Conservation (phyloP, 2,888 invertebrate species). For the Hirtodrosophila confusa region DNA sequence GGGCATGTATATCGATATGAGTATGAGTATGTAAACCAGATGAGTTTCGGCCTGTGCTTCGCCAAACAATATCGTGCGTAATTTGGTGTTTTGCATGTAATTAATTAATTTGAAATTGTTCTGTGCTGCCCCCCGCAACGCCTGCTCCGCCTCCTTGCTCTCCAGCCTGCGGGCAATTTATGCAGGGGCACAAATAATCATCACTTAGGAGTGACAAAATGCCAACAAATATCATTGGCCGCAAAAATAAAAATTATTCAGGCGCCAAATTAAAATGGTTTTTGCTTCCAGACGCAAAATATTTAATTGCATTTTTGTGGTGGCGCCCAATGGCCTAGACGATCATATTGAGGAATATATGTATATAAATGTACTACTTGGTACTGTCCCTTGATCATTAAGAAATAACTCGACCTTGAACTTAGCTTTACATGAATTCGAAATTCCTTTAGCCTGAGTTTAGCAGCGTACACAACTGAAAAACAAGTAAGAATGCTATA, state of each 20-base stretch:
- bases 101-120: conserved; percentile 54
- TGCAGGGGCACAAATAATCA: conserved; percentile 14
- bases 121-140: conserved; percentile 6
- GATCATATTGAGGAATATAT: not conserved
- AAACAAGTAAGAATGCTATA: too few species aligned
- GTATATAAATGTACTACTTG: not conserved
- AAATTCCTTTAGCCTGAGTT: conserved; percentile 60
- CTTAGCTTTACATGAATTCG: conserved; percentile 32
- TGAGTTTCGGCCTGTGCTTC: conserved; percentile 7
- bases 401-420: conserved; percentile 37
- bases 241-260: conserved; percentile 13
- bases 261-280: conserved; percentile 8
- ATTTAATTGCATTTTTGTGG: conserved; percentile 56
- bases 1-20: too few species aligned
- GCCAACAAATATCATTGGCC: conserved; percentile 20
- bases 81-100: conserved; percentile 71
- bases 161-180: not conserved
- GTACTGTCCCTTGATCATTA: conserved; percentile 8
- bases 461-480: conserved; percentile 9
- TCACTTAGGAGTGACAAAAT: conserved; percentile 52
- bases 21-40: not conserved
- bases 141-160: not conserved
- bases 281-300: conserved; percentile 2
- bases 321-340: conserved; percentile 41
- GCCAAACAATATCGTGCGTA: conserved; percentile 56